Conservation (phyloP, 2,888 invertebrate species). For the Diloba caeruleocephala region DNA sequence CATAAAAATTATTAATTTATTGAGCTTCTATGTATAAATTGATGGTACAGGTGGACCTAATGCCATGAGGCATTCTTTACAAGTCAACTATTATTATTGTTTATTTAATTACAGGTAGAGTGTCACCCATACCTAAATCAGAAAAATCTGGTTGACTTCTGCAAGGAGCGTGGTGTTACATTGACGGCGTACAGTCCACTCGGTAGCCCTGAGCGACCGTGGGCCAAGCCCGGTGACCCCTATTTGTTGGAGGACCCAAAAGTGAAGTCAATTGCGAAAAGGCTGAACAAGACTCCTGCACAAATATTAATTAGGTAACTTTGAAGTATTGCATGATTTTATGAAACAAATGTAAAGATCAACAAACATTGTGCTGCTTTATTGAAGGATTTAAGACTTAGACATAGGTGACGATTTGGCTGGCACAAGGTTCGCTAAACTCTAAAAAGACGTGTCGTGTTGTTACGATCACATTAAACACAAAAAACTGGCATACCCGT, state of each 20-base stretch:
- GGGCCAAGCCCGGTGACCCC: slow-evolving; percentile 89
- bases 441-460: too few relatives aligned
- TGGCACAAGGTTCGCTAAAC: too few relatives aligned
- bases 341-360: background rate
- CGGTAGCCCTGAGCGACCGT: slow-evolving; percentile 91
- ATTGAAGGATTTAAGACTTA: too few relatives aligned
- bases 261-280: slow-evolving; percentile 89
- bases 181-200: slow-evolving; percentile 93
- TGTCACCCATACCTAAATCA: slow-evolving; percentile 89
- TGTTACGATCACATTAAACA: too few relatives aligned
- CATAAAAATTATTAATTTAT: too few relatives aligned
- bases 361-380: too few relatives aligned
- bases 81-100: background rate
- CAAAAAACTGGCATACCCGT: too few relatives aligned
- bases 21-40: too few relatives aligned
- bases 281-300: slow-evolving; percentile 90
- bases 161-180: slow-evolving; percentile 89
- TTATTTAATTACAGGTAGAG: slow-evolving; percentile 85
- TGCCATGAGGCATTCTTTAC: too few relatives aligned
- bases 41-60: too few relatives aligned
- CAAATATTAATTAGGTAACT: slow-evolving; percentile 90
- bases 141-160: slow-evolving; percentile 90
- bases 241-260: slow-evolving; percentile 87
- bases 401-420: too few relatives aligned
- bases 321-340: slow-evolving; percentile 1